Base-by-base conservation (phyloP, 2,113 vertebrate species). In the Atlantisia rogersi region DNA sequence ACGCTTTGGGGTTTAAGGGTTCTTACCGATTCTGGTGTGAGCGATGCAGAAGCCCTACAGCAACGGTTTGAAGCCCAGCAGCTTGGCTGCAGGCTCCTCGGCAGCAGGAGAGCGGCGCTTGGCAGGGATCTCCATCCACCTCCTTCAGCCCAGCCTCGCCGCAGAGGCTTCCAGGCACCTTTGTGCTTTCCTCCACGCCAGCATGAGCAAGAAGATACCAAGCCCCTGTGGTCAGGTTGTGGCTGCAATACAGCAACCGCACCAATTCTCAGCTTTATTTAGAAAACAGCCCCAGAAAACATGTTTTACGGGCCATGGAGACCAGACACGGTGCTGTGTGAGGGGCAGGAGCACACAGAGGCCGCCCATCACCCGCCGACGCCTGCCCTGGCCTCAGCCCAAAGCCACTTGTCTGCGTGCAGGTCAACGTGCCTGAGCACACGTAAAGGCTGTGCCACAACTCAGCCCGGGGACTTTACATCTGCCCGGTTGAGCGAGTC, bases 71-170 rank as follows among this genome's bases (percentile, higher is more conserved):
- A 32, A 2, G 13, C 28, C 4, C 53, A 22, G 76, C 71, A 52
- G 58, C 20, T 26, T 13, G 0, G 6, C 32, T 6, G 31, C 5
- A 0, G 1, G 7, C 31, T 31, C 14, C 28, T 22, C 17, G 15
- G 29, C 32, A 0, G 0, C 44, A 19, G 70, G 26, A 53, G 28
- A 52, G 52, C 15, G 1, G 16, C 2, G 0, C 11, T 40, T 56
- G 0, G 26, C 29, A 4, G 50, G 56, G 21, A 48, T 75, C 11
- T 15, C 44, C 83, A 44, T 44, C 42, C 44, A 37, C 24, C 22
- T 50, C 39, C 22, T 2, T 1, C 52, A 31, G 35, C 37, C 35
- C 78, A 42, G 19, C 4, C 29, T 32, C 10, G 0, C 4, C 4
- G 12, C 81, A 10, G 40, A 16, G 15, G 17, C 31, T 83, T 21